Evolutionary conservation across 1,140 invertebrate species (phyloP).

Genomic region (Danaus melanippus): DNA sequence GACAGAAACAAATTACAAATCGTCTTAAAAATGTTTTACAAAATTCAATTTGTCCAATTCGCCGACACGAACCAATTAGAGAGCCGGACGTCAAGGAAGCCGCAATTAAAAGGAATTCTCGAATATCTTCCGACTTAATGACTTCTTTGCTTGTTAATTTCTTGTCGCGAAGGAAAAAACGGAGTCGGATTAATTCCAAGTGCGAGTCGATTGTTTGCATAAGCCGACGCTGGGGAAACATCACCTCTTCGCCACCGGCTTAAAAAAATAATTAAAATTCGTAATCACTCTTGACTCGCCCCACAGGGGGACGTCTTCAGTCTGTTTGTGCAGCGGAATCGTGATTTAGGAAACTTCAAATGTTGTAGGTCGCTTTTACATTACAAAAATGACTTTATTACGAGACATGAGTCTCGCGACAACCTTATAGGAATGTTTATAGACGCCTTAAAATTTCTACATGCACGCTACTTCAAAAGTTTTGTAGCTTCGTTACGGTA

Average conservation of each 20-base stretch:
- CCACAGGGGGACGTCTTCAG: constrained; percentile 43
- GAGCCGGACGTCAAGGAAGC: constrained; percentile 58
- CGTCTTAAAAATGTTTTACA: constrained; percentile 42
- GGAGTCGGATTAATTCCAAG: constrained; percentile 69
- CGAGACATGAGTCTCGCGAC: constrained; percentile 36
- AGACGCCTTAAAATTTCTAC: constrained; percentile 56
- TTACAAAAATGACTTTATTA: constrained; percentile 54
- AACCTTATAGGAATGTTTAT: constrained; percentile 58
- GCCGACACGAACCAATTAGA: constrained; percentile 67
- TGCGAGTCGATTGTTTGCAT: constrained; percentile 71
- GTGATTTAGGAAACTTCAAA: constrained; percentile 9
- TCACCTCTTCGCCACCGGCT: constrained; percentile 68
- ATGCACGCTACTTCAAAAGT: constrained; percentile 55
- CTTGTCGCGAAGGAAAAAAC: constrained; percentile 68
- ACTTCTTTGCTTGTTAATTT: constrained; percentile 72
- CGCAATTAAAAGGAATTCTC: constrained; percentile 69
- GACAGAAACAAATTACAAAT: constrained; percentile 29
- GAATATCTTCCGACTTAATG: constrained; percentile 70
- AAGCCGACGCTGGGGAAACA: constrained; percentile 64
- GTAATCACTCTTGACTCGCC: constrained; percentile 70
- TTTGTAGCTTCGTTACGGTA: constrained; percentile 54
- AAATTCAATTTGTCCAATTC: constrained; percentile 57
- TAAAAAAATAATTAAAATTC: constrained; percentile 73
- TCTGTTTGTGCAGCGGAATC: constrained; percentile 12
- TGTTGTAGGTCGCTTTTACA: constrained; percentile 31